Evolutionary conservation across 2,113 vertebrate species (phyloP), one percentile per base, ranked within the genome.

Genomic region (Leptodactylus fuscus): DNA sequence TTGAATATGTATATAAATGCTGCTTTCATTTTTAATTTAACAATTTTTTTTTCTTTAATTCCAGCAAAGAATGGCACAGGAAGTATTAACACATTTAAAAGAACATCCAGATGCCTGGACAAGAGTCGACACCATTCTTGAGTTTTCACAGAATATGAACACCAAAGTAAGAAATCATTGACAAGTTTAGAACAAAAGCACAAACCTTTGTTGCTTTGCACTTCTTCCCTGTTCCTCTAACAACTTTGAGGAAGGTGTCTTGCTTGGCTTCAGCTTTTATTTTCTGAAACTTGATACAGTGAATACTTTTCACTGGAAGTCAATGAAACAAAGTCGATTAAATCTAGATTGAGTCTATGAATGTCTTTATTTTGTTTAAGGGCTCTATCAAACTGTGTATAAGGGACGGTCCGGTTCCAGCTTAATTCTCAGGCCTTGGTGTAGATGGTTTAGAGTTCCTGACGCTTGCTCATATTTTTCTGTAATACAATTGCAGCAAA

Each of bases 71-170:
- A 96, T 99, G 94, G 98, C 98, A 87, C 98, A 99, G 88, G 98
- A 99, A 91, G 97, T 99, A 79, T 91, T 99, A 90, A 99, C 98
- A 87, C 97, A 97, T 90, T 95, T 99, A 92, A 99, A 99, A 91
- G 98, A 99, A 86, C 98, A 99, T 89, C 98, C 98, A 81, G 98
- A 99, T 89, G 98, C 98, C 0, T 99, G 98, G 98, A 99, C 97
- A 79, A 95, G 98, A 93, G 98, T 99, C 32, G 98, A 99, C 94
- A 99, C 97, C 90, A 99, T 99, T 92, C 91, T 99, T 94, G 98
- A 99, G 91, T 99, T 98, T 91, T 99, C 98, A 69, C 98, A 99
- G 93, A 99, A 98, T 91, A 99, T 99, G 98, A 99, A 98, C 91
- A 99, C 98, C 88, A 99, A 99, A 95, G 97, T 99, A 96, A 91